A percentile compares a stretch with the other conserved stretches of the same genome.
Conservation (phyloP, 1,140 invertebrate species). For the Meloidogyne floridensis region DNA sequence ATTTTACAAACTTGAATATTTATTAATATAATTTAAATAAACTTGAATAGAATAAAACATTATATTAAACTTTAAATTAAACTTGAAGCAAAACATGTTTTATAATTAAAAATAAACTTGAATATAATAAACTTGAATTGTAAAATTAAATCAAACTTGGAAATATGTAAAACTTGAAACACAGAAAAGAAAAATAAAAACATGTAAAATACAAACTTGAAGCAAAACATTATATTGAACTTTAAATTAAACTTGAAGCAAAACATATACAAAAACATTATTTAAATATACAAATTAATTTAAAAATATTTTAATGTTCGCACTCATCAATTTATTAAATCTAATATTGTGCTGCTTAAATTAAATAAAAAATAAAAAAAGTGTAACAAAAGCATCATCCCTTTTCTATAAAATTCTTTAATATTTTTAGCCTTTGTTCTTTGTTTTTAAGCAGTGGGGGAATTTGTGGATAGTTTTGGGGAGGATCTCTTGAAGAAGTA, state of each 20-base stretch:
- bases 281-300: no score
- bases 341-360: neutral
- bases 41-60: neutral
- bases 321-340: neutral
- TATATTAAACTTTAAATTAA: no score
- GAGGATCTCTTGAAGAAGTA: neutral
- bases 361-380: slow-evolving; percentile 5
- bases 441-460: neutral
- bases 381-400: neutral
- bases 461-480: neutral
- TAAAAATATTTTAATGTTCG: no score
- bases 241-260: neutral
- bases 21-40: neutral
- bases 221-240: neutral
- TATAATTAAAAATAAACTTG: neutral
- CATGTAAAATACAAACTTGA: neutral
- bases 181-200: no score
- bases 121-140: neutral
- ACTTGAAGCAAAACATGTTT: no score
- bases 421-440: slow-evolving; percentile 7
- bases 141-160: neutral
- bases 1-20: no score
- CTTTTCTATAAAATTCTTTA: neutral
- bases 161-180: neutral
- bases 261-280: neutral